A percentile compares a stretch with the other conserved stretches of the same genome.
Evolutionary conservation across 2,888 invertebrate species (phyloP).

Genomic region (Diaphora mendica): DNA sequence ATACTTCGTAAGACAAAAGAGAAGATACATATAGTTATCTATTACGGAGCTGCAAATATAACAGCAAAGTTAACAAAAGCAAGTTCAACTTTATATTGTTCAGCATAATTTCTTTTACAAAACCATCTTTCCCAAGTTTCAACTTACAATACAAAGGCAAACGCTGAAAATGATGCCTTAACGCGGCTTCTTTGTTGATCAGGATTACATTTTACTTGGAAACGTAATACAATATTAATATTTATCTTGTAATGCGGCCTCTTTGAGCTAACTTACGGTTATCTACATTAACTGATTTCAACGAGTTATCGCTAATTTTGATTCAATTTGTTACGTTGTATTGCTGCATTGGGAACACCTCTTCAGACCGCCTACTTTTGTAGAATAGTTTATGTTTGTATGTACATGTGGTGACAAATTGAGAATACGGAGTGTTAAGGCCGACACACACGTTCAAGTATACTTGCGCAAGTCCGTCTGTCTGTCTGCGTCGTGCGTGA

Average conservation of each 20-base stretch:
- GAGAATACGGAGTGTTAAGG: too few relatives aligned
- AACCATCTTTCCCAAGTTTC: slow-evolving; percentile 42
- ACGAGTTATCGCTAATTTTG: slow-evolving; percentile 26
- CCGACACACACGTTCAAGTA: too few relatives aligned
- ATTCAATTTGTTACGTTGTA: slow-evolving; percentile 13
- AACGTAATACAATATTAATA: slow-evolving; percentile 65
- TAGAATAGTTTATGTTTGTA: neutral
- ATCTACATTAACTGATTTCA: slow-evolving; percentile 42
- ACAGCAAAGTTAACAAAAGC: neutral
- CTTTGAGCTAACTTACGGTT: slow-evolving; percentile 45
- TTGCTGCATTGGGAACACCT: too few relatives aligned
- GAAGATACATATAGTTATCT: neutral
- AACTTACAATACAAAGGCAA: slow-evolving; percentile 54
- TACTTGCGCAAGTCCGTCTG: too few relatives aligned
- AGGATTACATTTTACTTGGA: slow-evolving; percentile 66
- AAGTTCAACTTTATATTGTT: neutral
- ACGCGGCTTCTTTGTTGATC: slow-evolving; percentile 58
- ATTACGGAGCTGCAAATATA: neutral
- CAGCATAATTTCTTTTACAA: slow-evolving; percentile 18
- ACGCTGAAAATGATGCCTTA: slow-evolving; percentile 50
- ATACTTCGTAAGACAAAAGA: neutral
- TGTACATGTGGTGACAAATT: too few relatives aligned
- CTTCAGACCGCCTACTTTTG: neutral
- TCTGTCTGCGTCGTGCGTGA: too few relatives aligned
- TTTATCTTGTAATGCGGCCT: slow-evolving; percentile 53